These are phyloP conservation scores for Temnothorax longispinosus DNA, from an alignment of 1,140 invertebrate species.

Conservation along the genomic window DNA sequence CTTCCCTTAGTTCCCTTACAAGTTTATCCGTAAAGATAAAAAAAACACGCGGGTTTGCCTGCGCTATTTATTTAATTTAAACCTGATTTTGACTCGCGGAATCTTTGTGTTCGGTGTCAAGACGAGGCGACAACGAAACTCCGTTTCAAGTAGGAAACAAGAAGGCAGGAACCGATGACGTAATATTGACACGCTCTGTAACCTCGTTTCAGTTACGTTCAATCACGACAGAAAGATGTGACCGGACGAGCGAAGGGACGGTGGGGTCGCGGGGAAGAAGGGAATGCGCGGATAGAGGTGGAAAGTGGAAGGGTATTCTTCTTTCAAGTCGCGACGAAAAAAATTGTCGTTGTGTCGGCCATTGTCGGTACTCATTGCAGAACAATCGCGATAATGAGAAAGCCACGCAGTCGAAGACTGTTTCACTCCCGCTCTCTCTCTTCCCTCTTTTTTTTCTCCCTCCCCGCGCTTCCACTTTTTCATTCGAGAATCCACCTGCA, in stretches of 20 bases:
- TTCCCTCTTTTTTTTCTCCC: slow-evolving; percentile 7
- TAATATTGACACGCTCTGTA: slow-evolving; percentile 67
- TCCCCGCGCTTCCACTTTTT: slow-evolving; percentile 41
- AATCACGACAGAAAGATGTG: slow-evolving; percentile 52
- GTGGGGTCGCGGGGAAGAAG: background rate
- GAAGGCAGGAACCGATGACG: slow-evolving; percentile 60
- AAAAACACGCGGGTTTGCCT: background rate
- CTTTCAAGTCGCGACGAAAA: slow-evolving; percentile 67
- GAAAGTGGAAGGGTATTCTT: slow-evolving; percentile 26
- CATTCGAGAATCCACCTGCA: slow-evolving; percentile 38
- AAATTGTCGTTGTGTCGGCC: slow-evolving; percentile 76
- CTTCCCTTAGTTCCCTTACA: background rate
- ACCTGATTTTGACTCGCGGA: background rate
- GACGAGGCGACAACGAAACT: slow-evolving; percentile 13
- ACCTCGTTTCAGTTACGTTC: slow-evolving; percentile 60
- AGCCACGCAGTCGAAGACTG: slow-evolving; percentile 78
- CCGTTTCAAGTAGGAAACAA: slow-evolving; percentile 49
- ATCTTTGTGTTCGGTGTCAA: background rate
- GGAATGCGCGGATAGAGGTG: background rate
- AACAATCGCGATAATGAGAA: slow-evolving; percentile 84
- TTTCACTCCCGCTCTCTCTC: slow-evolving; percentile 45
- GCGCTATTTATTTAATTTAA: background rate
- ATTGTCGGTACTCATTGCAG: slow-evolving; percentile 80
- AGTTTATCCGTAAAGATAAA: background rate
- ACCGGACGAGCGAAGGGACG: slow-evolving; percentile 3